Percentiles rank a stretch among this genome's conserved stretches.
These are phyloP conservation scores for Desmophyllum pertusum DNA, from an alignment of 92 coral and sea anemone species.

Conservation along the genomic window DNA sequence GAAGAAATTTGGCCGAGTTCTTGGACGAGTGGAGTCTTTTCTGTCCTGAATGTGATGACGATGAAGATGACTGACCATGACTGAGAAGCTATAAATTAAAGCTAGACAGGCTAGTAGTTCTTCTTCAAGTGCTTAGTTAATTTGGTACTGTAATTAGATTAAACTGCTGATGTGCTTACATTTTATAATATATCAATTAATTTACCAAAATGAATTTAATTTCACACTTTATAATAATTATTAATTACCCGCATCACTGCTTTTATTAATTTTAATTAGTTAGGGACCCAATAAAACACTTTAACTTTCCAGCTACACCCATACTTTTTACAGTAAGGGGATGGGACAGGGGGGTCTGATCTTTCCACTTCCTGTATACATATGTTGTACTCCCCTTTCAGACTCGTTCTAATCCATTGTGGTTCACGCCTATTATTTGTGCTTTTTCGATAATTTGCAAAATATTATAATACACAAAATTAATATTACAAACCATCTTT, in stretches of 20 bases:
- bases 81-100: not conserved
- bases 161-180: too few relatives aligned
- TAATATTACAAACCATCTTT: too few relatives aligned
- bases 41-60: constrained; percentile 88
- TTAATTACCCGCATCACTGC: not conserved
- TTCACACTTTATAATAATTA: too few relatives aligned
- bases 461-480: too few relatives aligned
- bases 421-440: too few relatives aligned
- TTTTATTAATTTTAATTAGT: not conserved
- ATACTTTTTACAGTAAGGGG: too few relatives aligned
- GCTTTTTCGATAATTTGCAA: too few relatives aligned
- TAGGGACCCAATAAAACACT: not conserved
- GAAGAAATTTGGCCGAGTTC: constrained; percentile 71
- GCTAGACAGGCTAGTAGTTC: not conserved
- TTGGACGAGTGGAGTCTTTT: constrained; percentile 94
- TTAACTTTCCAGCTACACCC: not conserved
- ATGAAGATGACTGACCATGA: constrained; percentile 69
- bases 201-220: not conserved
- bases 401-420: too few relatives aligned
- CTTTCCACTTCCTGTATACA: too few relatives aligned
- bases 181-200: not conserved
- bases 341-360: too few relatives aligned
- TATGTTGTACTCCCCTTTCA: too few relatives aligned
- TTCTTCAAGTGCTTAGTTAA: not conserved
- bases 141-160: not conserved